Base-by-base conservation (phyloP, 2,888 invertebrate species). In the Ceramica pisi region DNA sequence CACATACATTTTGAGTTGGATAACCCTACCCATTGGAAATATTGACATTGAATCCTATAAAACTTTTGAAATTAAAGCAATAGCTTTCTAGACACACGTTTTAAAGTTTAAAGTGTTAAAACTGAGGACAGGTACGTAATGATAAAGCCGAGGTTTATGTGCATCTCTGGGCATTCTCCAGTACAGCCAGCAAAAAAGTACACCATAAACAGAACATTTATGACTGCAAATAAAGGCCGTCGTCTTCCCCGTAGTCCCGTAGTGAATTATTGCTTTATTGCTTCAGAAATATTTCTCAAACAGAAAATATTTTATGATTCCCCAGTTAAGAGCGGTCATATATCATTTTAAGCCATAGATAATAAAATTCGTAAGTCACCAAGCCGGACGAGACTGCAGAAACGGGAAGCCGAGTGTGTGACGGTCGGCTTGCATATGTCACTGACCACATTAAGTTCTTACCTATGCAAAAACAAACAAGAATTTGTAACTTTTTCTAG, bases 241-340 rank as follows among this genome's bases (percentile, higher is more conserved):
- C 94, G 92, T 94, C 94, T 96, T 94, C 94, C 93, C 94, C 94
- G 95, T 93, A 94, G 94, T 92, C 94, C 92, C 93, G 94, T 95
- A 95, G 95, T 96, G 95, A 96, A 94, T 95, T 96, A 96, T 95
- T 95, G 95, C 96, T 96, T 95, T 96, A 96, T 96, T 95, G 95
- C 96, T 92, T 95, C 95, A 94, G 95, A 95, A 95, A 96, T 95
- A 95, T 96, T 95, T 95, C 94, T 95, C 96, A 96, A 95, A 96
- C 96, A 95, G 95, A 95, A 95, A 95, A 96, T 95, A 95, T 96
- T 96, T 96, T 96, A 96, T 95, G 95, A 95, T 95, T 94, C 95
- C 92, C 94, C 94, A 95, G 94, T 96, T 95, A 95, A 95, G 94
- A 94, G 94, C 92, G 91, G 93, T 82, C 93, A 89, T 96, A 96